Base-by-base conservation (phyloP, 2,113 vertebrate species). In the Nymphicus hollandicus region DNA sequence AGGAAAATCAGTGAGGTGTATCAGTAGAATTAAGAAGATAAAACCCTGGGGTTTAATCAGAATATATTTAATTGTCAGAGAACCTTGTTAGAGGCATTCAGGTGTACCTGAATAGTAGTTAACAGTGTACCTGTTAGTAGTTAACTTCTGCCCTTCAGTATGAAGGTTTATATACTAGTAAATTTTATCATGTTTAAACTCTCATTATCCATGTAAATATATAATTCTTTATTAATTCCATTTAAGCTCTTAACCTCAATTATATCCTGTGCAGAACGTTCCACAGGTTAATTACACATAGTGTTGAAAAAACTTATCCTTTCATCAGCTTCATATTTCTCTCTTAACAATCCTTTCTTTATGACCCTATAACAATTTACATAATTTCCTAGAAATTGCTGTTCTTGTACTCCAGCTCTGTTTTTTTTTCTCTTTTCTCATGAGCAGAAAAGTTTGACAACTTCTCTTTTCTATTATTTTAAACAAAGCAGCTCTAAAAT, bases 181-280 rank as follows among this genome's bases (percentile, higher is more conserved):
- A 49, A 64, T 86, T 93, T 88, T 90, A 71, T 90, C 60, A 6
- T 84, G 55, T 81, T 82, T 60, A 44, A 49, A 52, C 91, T 96
- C 68, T 86, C 47, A 86, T 94, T 94, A 90, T 44, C 58, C 50
- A 50, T 93, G 79, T 83, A 93, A 88, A 90, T 60, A 50, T 90
- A 55, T 91, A 90, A 93, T 88, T 91, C 39, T 94, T 93, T 83
- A 92, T 93, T 94, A 93, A 91, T 95, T 91, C 85, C 17, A 15
- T 88, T 96, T 86, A 91, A 89, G 81, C n/a, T 86, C 60, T 90
- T 95, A 89, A 89, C 85, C 85, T 89, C 83, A 91, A 86, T 93
- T 95, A 92, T 56, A 84, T 72, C 50, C 61, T 33, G 17, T 71
- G 52, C 56, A 96, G 69, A 17, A 91, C 92, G 76, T 94, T 88